Evolutionary conservation across 2,888 invertebrate genomes (phyloP).

Genomic region (Aphodius sticticus): DNA sequence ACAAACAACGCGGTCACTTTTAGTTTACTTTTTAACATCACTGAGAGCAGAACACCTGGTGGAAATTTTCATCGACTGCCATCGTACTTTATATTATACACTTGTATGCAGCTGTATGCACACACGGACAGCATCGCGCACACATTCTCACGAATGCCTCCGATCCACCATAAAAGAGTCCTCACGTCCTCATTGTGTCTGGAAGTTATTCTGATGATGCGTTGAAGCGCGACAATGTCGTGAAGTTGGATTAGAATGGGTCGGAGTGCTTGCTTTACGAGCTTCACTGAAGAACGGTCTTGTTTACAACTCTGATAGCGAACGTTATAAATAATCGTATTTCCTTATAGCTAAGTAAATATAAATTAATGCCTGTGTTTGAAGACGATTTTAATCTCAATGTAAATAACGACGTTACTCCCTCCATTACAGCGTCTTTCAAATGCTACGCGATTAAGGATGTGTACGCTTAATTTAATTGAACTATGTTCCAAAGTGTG

Average conservation of each 20-base stretch:
- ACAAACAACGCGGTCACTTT: constrained; percentile 19
- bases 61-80: constrained; percentile 25
- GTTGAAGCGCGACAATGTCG: neutral
- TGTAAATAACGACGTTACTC: constrained; percentile 34
- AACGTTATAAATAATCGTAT: constrained; percentile 50
- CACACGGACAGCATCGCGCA: constrained; percentile 14
- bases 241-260: constrained; percentile 9
- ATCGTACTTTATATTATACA: constrained; percentile 21
- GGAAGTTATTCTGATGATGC: neutral
- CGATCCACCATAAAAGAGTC: neutral
- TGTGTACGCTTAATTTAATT: too few relatives aligned
- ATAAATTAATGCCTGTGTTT: constrained; percentile 51
- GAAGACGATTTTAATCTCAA: constrained; percentile 49
- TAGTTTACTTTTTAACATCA: constrained; percentile 22
- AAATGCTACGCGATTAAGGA: neutral
- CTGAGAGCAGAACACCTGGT: constrained; percentile 18
- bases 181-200: neutral
- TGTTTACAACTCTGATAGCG: constrained; percentile 49
- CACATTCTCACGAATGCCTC: neutral
- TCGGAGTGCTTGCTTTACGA: constrained; percentile 43
- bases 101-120: constrained; percentile 11
- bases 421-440: constrained; percentile 25
- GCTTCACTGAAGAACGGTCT: constrained; percentile 46
- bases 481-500: too few relatives aligned
- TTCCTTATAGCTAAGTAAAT: constrained; percentile 53